Conservation (phyloP, 2,888 invertebrate genomes). For the Heliconius ethilla region DNA sequence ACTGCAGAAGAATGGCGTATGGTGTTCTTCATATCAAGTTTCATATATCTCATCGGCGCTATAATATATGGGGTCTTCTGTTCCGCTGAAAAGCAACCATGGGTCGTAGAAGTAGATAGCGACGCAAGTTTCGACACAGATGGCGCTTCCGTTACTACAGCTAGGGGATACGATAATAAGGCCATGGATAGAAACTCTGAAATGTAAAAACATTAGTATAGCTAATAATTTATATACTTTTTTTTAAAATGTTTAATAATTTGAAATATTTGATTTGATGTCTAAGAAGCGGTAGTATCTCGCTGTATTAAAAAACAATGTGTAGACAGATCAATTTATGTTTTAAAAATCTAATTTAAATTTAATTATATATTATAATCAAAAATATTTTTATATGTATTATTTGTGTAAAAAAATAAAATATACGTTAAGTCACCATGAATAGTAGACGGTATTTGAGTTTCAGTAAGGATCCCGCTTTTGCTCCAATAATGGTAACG, state of each 20-base stretch:
- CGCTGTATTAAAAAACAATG: too few species aligned
- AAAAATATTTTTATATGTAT: not conserved
- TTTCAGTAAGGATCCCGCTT: slow-evolving; percentile 72
- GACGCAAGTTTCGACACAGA: slow-evolving; percentile 74
- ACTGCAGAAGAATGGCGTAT: slow-evolving; percentile 93
- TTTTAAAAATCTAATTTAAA: not conserved
- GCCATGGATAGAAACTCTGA: slow-evolving; percentile 65
- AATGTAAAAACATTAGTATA: slow-evolving; percentile 22
- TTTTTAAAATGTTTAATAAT: too few species aligned
- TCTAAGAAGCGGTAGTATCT: too few species aligned
- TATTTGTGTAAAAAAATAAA: too few species aligned
- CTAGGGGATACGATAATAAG: slow-evolving; percentile 68
- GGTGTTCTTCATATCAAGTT: slow-evolving; percentile 92
- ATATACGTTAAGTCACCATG: too few species aligned
- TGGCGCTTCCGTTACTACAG: slow-evolving; percentile 69
- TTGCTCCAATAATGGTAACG: slow-evolving; percentile 70
- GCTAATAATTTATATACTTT: not conserved
- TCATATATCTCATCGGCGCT: slow-evolving; percentile 91
- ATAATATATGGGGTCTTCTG: slow-evolving; percentile 89
- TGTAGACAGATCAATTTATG: not conserved
- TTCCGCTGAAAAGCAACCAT: slow-evolving; percentile 91
- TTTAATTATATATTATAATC: too few species aligned
- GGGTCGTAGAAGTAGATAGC: slow-evolving; percentile 83
- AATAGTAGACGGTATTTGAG: slow-evolving; percentile 41
- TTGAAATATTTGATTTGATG: too few species aligned